Conservation (phyloP, 2,797 vertebrate genomes). For the Pempheris klunzingeri region DNA sequence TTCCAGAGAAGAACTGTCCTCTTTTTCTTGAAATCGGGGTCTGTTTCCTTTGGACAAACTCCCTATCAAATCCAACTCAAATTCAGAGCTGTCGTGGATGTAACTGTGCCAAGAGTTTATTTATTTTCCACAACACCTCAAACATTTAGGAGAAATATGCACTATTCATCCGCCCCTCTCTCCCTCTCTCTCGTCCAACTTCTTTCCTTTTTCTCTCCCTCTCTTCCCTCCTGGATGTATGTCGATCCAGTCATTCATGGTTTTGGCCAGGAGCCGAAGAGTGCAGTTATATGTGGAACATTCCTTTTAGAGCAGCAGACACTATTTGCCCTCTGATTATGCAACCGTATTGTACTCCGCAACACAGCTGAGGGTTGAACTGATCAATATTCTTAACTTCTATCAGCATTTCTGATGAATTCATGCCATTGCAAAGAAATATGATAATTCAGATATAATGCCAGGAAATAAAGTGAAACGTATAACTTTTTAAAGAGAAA, state of each 20-base stretch:
- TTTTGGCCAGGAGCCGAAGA: conserved; percentile 61
- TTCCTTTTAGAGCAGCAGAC: conserved; percentile 67
- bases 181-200: conserved; percentile 8
- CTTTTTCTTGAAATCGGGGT: conserved; percentile 28
- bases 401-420: neutral
- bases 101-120: conserved; percentile 34
- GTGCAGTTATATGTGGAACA: conserved; percentile 72
- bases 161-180: neutral
- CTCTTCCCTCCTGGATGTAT: conserved; percentile 62
- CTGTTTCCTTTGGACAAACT: conserved; percentile 47
- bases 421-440: neutral
- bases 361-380: conserved; percentile 43
- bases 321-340: conserved; percentile 64
- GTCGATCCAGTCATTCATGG: conserved; percentile 66
- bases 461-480: neutral
- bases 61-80: conserved; percentile 26
- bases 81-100: conserved; percentile 12
- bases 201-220: conserved; percentile 25
- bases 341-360: conserved; percentile 39
- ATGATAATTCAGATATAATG: neutral
- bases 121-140: conserved; percentile 56
- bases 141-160: conserved; percentile 13
- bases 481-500: neutral
- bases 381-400: neutral
- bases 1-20: conserved; percentile 51